Evolutionary conservation across 2,888 invertebrate genomes (phyloP).

Genomic region (Celastrina argiolus): DNA sequence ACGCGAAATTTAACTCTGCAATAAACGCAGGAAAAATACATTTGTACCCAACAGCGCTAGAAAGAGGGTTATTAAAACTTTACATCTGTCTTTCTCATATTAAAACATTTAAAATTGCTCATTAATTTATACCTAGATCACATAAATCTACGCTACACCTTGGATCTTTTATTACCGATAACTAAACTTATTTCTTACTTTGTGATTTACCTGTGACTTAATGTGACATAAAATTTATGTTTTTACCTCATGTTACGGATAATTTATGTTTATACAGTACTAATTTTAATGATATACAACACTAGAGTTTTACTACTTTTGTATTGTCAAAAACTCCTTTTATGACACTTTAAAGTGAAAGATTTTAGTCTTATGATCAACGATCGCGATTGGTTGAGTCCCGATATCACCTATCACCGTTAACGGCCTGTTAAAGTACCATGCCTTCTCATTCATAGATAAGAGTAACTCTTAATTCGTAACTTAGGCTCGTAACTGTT

Average conservation of each 20-base stretch:
- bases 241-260: not conserved
- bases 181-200: not conserved
- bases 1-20: not conserved
- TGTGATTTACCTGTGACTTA: not conserved
- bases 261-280: not conserved
- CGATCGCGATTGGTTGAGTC: no score
- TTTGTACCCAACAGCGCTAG: no score
- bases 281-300: not conserved
- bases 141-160: not conserved
- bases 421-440: no score
- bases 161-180: not conserved
- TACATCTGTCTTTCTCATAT: no score
- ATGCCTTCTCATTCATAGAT: no score
- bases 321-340: not conserved
- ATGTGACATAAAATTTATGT: constrained; percentile 2
- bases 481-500: no score
- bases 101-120: not conserved
- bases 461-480: no score
- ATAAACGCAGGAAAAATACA: no score
- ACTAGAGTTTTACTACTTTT: not conserved
- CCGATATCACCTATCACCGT: no score
- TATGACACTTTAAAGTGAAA: not conserved
- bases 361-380: not conserved
- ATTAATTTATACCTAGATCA: not conserved
- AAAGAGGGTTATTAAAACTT: no score